These are phyloP conservation scores for Trochalopteron elliotii DNA, from an alignment of 2,113 vertebrate species.

Conservation along the genomic window DNA sequence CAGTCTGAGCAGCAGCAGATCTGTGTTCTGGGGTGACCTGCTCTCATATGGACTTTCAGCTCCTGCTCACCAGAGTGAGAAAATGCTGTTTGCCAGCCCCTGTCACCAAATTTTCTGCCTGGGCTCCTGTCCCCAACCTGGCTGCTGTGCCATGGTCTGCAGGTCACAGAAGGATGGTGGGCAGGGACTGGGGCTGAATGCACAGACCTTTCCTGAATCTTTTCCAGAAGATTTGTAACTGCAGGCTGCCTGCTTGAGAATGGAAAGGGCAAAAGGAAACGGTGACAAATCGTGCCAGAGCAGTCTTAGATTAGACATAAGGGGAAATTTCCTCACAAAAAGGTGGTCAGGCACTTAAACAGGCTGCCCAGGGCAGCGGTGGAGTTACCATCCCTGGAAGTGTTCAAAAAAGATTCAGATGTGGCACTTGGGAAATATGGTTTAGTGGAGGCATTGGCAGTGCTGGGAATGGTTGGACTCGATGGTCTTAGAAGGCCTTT, in stretches of 20 bases:
- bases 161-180: accelerated
- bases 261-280: neutral
- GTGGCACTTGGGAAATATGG: neutral
- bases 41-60: neutral
- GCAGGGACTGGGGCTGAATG: neutral
- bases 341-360: neutral
- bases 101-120: neutral
- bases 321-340: neutral
- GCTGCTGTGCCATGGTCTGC: neutral
- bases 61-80: neutral
- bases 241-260: neutral
- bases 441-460: neutral
- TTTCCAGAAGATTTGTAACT: neutral
- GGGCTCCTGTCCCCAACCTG: neutral
- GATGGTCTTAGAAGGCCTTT: neutral
- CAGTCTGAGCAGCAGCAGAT: neutral
- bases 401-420: neutral
- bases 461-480: neutral
- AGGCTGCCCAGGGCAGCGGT: neutral
- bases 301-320: neutral
- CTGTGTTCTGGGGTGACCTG: neutral
- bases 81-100: neutral
- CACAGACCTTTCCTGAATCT: neutral
- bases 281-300: neutral
- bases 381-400: neutral